These are phyloP conservation scores for Hybos culiciformis DNA, from an alignment of 2,888 invertebrate species.

Conservation along the genomic window DNA sequence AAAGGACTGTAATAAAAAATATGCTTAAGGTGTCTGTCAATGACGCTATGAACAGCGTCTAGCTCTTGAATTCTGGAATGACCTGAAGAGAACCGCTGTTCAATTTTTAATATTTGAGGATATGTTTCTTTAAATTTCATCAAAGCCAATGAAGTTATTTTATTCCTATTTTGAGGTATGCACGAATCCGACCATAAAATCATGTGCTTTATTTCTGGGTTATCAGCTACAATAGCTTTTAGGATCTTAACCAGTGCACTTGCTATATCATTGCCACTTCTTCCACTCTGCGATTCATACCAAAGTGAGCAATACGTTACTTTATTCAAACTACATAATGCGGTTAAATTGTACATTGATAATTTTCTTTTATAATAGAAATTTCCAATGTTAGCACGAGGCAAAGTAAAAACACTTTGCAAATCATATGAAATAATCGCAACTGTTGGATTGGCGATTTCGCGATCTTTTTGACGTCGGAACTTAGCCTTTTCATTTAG, in stretches of 20 bases:
- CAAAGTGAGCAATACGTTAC: constrained; percentile 8
- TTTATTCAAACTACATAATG: constrained; percentile 7
- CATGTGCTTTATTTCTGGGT: too few species aligned
- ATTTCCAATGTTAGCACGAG: constrained; percentile 4
- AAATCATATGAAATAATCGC: constrained; percentile 6
- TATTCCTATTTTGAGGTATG: too few species aligned
- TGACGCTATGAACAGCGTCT: background rate
- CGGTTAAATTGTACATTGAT: constrained; percentile 8
- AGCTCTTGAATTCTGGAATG: background rate
- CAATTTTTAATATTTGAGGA: background rate
- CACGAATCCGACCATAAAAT: too few species aligned
- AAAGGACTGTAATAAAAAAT: background rate
- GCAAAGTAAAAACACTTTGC: constrained; percentile 8
- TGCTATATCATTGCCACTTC: constrained; percentile 2
- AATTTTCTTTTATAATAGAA: constrained; percentile 10
- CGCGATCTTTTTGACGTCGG: background rate
- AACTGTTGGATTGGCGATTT: background rate
- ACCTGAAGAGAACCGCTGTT: background rate
- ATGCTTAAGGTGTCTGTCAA: background rate
- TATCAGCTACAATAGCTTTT: background rate
- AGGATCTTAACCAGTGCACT: constrained; percentile 1
- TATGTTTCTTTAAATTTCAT: background rate
- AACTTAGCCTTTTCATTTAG: background rate
- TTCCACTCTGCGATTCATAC: constrained; percentile 1
- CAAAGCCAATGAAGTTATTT: background rate